Evolutionary conservation across 2,888 invertebrate species (phyloP), one percentile per base, ranked within the genome.

Genomic region (Apantesis nais): DNA sequence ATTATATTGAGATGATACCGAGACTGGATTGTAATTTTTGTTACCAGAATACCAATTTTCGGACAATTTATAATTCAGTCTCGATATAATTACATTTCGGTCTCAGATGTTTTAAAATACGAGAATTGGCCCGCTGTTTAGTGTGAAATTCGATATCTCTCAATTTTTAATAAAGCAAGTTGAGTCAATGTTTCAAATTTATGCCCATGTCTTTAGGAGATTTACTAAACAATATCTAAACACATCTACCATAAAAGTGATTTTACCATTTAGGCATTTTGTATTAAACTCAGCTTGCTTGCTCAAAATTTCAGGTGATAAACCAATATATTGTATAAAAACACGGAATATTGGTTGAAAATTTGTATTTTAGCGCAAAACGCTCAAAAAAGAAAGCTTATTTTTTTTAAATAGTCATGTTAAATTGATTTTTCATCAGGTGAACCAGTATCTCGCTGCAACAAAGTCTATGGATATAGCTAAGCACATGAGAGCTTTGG

Each of bases 401-500:
- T 16, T 22, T n/a, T 5, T 48, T n/a, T 48, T 8, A 48, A 48
- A 48, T 48, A 48, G n/a, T 48, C 22, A 22, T n/a, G 8, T 22
- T 22, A 48, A 48, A 48, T 22, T 19, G 2, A 16, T 11, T 37
- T n/a, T n/a, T 37, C 55, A 72, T 0, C 72, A 93, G 93, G 83
- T 93, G 3, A 90, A 84, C 60, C 87, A 85, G 72, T 93, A 91
- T 74, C 71, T 93, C 9, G 67, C 73, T 2, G 52, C 80, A 2
- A 81, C 84, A 37, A 88, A 86, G 60, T 84, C 92, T 0, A 71
- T 76, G 16, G 74, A 83, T 5, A 88, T 92, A 48, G 93, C 92
- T 4, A 88, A 84, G 52, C 88, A 90, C 31, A 86, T 93, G 88
- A 86, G 85, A 0, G 70, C 84, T 0, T 67, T 92, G 25, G 92